Evolutionary conservation across 2,888 invertebrate species (phyloP).

Genomic region (Oscheius sp.): DNA sequence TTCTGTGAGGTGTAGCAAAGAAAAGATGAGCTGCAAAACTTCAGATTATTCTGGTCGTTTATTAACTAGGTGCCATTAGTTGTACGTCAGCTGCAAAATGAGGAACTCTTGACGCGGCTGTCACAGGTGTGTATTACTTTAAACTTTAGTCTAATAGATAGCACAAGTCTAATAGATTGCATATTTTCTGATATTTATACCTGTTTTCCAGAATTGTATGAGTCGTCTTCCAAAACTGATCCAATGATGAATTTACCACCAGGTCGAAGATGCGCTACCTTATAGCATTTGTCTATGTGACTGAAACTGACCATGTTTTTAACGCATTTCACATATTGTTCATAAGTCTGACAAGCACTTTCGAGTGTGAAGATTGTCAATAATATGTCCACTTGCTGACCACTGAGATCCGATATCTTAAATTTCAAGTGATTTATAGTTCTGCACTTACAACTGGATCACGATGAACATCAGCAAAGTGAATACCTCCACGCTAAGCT

Average conservation of each 20-base stretch:
- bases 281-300: constrained; percentile 1
- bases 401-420: constrained; percentile 44
- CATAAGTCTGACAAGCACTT: constrained; percentile 59
- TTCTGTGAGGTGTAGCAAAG: constrained; percentile 56
- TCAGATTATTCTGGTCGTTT: neutral
- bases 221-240: constrained; percentile 62
- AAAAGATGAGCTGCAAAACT: constrained; percentile 54
- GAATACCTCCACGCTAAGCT: constrained; percentile 51
- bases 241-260: constrained; percentile 63
- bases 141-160: neutral
- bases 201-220: constrained; percentile 60
- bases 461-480: constrained; percentile 60
- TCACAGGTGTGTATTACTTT: neutral
- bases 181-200: constrained; percentile 4
- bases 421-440: too few species aligned
- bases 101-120: constrained; percentile 11
- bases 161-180: neutral
- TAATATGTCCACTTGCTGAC: constrained; percentile 52
- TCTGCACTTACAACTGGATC: constrained; percentile 37
- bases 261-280: constrained; percentile 54
- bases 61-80: too few species aligned
- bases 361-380: constrained; percentile 66
- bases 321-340: constrained; percentile 56
- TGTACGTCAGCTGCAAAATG: constrained; percentile 6
- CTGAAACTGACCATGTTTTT: constrained; percentile 52